These are phyloP conservation scores for Drosophila nr. perissopoda DNA, from an alignment of 2,888 invertebrate species.

Conservation along the genomic window DNA sequence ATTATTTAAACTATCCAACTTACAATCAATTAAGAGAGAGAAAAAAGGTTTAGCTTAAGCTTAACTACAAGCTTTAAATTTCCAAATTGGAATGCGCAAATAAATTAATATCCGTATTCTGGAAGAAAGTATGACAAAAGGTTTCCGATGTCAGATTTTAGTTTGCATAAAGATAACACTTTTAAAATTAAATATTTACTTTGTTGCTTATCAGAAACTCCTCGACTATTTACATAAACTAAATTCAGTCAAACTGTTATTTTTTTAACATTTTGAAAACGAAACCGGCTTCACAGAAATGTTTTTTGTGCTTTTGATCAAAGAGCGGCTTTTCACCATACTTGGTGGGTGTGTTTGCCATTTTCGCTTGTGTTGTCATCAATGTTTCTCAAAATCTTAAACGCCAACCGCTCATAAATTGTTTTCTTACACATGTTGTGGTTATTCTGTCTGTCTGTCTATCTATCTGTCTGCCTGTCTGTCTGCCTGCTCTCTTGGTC, in stretches of 20 bases:
- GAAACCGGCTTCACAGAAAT: neutral
- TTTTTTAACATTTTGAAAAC: neutral
- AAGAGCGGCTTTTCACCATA: slow-evolving; percentile 4
- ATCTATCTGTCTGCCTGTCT: neutral
- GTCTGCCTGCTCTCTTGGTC: slow-evolving; percentile 5
- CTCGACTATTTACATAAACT: neutral
- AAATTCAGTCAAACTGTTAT: neutral
- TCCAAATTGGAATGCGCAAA: slow-evolving; percentile 7
- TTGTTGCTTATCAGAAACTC: neutral
- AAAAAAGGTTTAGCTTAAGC: neutral
- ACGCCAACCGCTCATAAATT: slow-evolving; percentile 71
- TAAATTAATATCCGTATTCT: slow-evolving; percentile 10
- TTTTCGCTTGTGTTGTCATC: slow-evolving; percentile 48
- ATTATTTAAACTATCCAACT: neutral
- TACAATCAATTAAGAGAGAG: neutral
- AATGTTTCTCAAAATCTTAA: slow-evolving; percentile 51
- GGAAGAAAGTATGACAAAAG: slow-evolving; percentile 16
- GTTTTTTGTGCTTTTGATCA: slow-evolving; percentile 9
- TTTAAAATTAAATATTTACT: slow-evolving; percentile 13
- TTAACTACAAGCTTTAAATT: neutral
- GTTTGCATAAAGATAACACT: slow-evolving; percentile 6
- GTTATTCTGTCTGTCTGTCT: slow-evolving; percentile 20
- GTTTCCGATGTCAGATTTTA: neutral
- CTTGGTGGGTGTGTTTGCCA: slow-evolving; percentile 26
- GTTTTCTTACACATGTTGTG: slow-evolving; percentile 48